Evolutionary conservation across 2,888 invertebrate genomes (phyloP).

Genomic region (Mongoloraphidia duomilia): DNA sequence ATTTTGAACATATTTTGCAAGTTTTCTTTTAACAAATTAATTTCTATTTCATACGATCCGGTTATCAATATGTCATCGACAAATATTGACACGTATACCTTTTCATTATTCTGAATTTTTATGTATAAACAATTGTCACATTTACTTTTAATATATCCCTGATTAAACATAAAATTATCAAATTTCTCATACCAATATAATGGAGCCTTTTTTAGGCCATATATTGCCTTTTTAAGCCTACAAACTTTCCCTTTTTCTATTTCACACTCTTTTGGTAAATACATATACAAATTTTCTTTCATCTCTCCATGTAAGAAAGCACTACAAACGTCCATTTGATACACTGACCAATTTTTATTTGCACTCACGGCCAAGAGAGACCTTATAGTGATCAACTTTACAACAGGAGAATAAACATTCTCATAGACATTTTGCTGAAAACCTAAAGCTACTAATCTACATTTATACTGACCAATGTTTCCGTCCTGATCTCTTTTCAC

Average conservation of each 20-base stretch:
- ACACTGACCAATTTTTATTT: conserved; percentile 3
- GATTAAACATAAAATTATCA: conserved; percentile 5
- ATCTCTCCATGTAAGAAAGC: background rate
- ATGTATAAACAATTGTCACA: no score
- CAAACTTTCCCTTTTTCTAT: conserved; percentile 1
- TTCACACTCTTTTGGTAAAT: conserved; percentile 5
- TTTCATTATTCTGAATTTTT: no score
- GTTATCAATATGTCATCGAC: conserved; percentile 6
- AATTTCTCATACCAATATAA: conserved; percentile 8
- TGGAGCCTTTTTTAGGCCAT: conserved; percentile 6
- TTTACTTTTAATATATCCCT: conserved; percentile 6
- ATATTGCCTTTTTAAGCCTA: conserved; percentile 7
- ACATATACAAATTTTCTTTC: background rate
- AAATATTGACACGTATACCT: conserved; percentile 4
- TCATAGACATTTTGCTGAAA: conserved; percentile 4
- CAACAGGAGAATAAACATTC: conserved; percentile 6
- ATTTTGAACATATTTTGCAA: conserved; percentile 4
- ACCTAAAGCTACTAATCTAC: conserved; percentile 5
- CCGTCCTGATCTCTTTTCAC: conserved; percentile 4
- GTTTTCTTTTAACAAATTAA: conserved; percentile 3
- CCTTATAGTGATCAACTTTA: conserved; percentile 4
- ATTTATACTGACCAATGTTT: conserved; percentile 3
- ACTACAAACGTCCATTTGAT: conserved; percentile 5
- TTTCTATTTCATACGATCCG: conserved; percentile 4
- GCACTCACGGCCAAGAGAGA: conserved; percentile 5